A percentile compares a stretch with the other conserved stretches of the same genome.
These are phyloP conservation scores for Sisyra nigra DNA, from an alignment of 2,888 invertebrate species.

Conservation along the genomic window DNA sequence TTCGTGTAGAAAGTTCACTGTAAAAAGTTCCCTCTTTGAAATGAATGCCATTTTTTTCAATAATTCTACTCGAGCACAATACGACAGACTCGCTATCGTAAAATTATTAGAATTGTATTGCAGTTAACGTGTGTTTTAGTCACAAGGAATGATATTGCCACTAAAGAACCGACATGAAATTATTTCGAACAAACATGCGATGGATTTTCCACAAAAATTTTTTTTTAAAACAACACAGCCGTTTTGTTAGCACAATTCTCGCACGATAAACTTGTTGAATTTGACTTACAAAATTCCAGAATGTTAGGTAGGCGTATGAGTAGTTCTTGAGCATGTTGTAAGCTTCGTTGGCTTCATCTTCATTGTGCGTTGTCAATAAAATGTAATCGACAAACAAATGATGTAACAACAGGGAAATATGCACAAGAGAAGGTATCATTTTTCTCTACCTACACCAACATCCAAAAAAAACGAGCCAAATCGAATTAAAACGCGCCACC, in stretches of 20 bases:
- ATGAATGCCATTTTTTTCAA: too few species aligned
- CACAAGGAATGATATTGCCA: too few species aligned
- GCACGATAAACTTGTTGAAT: not conserved
- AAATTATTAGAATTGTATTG: too few species aligned
- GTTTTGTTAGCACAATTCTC: not conserved
- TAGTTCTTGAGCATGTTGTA: not conserved
- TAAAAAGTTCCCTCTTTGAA: too few species aligned
- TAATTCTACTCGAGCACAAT: too few species aligned
- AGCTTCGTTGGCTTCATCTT: not conserved
- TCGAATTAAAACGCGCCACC: too few species aligned
- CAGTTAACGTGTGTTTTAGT: too few species aligned
- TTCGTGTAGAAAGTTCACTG: too few species aligned
- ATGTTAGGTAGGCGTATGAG: not conserved
- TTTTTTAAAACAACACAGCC: not conserved
- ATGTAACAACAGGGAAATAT: not conserved
- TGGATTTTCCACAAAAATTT: not conserved
- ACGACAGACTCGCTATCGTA: too few species aligned
- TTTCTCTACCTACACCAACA: not conserved
- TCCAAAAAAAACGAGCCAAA: not conserved
- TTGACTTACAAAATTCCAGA: conserved; percentile 5
- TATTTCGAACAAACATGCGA: too few species aligned
- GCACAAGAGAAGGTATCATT: not conserved
- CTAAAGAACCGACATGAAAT: too few species aligned
- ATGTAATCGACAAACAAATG: not conserved
- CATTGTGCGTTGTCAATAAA: not conserved